Evolutionary conservation across 2,113 vertebrate species (phyloP).

Genomic region (Odobenus rosmarus): DNA sequence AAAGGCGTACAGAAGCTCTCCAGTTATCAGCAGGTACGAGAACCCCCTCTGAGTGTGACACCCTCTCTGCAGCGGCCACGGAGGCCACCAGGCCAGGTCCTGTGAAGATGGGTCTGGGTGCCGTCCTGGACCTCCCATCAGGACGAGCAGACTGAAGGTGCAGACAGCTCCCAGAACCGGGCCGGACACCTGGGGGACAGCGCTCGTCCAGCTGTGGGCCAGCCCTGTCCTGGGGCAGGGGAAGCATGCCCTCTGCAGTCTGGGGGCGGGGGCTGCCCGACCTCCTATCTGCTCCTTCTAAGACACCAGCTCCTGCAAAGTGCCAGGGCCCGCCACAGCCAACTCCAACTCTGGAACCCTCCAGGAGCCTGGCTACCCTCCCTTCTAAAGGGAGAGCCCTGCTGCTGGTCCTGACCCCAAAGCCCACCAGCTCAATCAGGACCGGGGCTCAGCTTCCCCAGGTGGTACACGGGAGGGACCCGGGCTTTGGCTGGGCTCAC

Average conservation of each 20-base stretch:
- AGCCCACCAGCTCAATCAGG: not conserved
- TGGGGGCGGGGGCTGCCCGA: not conserved
- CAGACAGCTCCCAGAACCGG: accelerated
- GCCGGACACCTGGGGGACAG: too few relatives aligned
- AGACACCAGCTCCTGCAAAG: not conserved
- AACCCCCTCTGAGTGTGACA: not conserved
- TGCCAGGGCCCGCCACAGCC: accelerated
- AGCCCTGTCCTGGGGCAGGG: not conserved
- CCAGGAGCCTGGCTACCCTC: not conserved
- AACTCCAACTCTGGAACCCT: too few relatives aligned
- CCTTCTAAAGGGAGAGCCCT: too few relatives aligned
- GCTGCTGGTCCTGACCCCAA: not conserved
- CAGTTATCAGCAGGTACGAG: slow-evolving; percentile 72
- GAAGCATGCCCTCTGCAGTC: not conserved
- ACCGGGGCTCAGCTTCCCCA: not conserved
- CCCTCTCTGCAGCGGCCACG: accelerated
- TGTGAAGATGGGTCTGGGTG: accelerated
- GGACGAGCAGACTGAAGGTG: accelerated
- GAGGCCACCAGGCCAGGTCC: accelerated
- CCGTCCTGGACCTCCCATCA: not conserved
- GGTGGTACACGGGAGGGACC: accelerated
- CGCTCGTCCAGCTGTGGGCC: not conserved
- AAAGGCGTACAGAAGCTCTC: slow-evolving; percentile 75
- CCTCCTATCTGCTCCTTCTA: not conserved
- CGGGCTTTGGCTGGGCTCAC: not conserved